A percentile compares a stretch with the other conserved stretches of the same genome.
Conservation (phyloP, 2,888 invertebrate genomes). For the Cylloceria caligata region DNA sequence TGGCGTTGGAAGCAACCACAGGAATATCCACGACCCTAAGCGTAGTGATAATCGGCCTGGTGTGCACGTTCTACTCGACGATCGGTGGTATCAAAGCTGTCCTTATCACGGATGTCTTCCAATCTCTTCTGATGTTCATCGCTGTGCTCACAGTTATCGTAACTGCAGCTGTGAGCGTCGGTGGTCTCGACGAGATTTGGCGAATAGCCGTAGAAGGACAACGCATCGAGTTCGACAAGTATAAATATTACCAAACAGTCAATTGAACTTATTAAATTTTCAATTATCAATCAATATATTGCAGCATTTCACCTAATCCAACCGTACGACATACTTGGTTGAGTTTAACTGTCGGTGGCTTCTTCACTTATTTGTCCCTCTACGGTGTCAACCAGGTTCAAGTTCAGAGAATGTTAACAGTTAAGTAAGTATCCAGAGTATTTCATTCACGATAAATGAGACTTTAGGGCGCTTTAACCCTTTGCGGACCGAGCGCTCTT, state of each 20-base stretch:
- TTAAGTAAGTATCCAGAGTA: slow-evolving; percentile 78
- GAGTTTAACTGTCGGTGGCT: slow-evolving; percentile 91
- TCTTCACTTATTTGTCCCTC: slow-evolving; percentile 91
- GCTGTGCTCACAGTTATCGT: slow-evolving; percentile 92
- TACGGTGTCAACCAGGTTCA: slow-evolving; percentile 95
- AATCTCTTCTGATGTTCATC: slow-evolving; percentile 93
- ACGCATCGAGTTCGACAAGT: slow-evolving; percentile 90
- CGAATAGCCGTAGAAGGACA: slow-evolving; percentile 88
- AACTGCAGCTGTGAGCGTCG: slow-evolving; percentile 89
- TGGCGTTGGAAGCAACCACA: slow-evolving; percentile 94
- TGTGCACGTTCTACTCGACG: slow-evolving; percentile 94
- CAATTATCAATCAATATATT: slow-evolving; percentile 67
- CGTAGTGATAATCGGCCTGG: slow-evolving; percentile 89
- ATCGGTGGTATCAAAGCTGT: slow-evolving; percentile 96
- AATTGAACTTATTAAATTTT: background rate
- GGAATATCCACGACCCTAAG: slow-evolving; percentile 90
- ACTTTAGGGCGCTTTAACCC: background rate
- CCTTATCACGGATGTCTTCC: slow-evolving; percentile 93
- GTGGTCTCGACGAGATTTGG: slow-evolving; percentile 90
- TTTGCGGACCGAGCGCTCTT: too few species aligned
- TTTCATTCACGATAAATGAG: background rate
- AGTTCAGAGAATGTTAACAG: slow-evolving; percentile 85
- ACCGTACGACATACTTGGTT: slow-evolving; percentile 93
- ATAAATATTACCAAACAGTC: slow-evolving; percentile 76
- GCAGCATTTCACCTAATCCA: slow-evolving; percentile 91